Conservation (phyloP, 1,140 invertebrate genomes). For the Eupeodes corollae region DNA sequence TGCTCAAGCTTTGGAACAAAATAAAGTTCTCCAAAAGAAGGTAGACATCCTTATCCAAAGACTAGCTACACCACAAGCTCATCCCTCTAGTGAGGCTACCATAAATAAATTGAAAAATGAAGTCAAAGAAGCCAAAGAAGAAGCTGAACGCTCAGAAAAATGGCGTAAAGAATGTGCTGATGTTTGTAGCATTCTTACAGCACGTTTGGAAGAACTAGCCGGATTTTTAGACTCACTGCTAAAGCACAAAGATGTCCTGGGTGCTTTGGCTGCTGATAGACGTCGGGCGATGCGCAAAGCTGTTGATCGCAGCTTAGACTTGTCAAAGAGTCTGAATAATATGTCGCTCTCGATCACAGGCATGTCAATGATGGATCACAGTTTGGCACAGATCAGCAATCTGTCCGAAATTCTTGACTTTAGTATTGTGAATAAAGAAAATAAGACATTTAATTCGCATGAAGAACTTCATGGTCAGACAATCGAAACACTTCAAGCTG, state of each 20-base stretch:
- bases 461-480: constrained; percentile 31
- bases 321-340: constrained; percentile 43
- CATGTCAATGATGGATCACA: constrained; percentile 27
- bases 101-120: constrained; percentile 30
- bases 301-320: constrained; percentile 44
- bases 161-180: constrained; percentile 49
- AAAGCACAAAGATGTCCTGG: constrained; percentile 47
- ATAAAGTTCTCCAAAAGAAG: constrained; percentile 26
- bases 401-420: constrained; percentile 37
- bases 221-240: constrained; percentile 59
- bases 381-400: constrained; percentile 38
- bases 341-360: constrained; percentile 33
- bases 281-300: constrained; percentile 42
- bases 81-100: constrained; percentile 21
- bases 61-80: constrained; percentile 17
- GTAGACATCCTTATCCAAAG: constrained; percentile 29
- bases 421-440: constrained; percentile 16
- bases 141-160: constrained; percentile 36
- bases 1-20: constrained; percentile 23
- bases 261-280: constrained; percentile 40
- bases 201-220: constrained; percentile 55
- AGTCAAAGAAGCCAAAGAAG: constrained; percentile 27
- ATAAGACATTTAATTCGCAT: constrained; percentile 27
- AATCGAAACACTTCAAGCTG: constrained; percentile 36
- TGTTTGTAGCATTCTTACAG: constrained; percentile 50